Evolutionary conservation across 2,113 vertebrate species (phyloP).

Genomic region (Orthonyx spaldingii): DNA sequence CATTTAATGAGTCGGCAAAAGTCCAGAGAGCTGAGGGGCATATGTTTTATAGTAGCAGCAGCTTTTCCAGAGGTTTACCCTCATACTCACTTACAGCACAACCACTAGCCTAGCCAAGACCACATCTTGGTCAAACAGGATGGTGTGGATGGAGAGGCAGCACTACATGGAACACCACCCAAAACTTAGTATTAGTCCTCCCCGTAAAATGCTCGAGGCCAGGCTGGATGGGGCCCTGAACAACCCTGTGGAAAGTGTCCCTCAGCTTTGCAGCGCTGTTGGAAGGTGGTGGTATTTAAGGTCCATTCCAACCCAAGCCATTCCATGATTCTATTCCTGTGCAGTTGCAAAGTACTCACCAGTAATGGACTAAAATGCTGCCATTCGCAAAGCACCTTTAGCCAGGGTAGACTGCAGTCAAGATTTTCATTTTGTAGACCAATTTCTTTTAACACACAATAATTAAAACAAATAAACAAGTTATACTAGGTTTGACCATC

Average conservation of each 20-base stretch:
- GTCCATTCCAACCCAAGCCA: background rate
- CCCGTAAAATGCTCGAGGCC: background rate
- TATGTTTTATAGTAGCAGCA: accelerated
- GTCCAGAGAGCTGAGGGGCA: background rate
- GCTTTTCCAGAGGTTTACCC: background rate
- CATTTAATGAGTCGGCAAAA: background rate
- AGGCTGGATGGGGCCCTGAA: background rate
- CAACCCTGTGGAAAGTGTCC: background rate
- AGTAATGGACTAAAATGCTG: accelerated
- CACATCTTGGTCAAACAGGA: background rate
- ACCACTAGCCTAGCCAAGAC: background rate
- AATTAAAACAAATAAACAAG: background rate
- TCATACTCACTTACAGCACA: background rate
- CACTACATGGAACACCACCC: background rate
- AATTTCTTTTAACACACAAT: background rate
- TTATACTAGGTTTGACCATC: background rate
- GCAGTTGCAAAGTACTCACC: background rate
- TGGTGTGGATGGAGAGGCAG: background rate
- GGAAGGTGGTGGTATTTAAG: background rate
- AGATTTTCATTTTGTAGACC: background rate
- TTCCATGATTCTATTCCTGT: accelerated
- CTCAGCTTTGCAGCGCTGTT: background rate
- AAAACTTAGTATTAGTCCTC: background rate
- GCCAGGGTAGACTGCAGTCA: background rate
- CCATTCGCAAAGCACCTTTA: background rate